Evolutionary conservation across 2,113 vertebrate genomes (phyloP), one percentile per base, ranked within the genome.

Genomic region (Datnioides undecimradiatus): DNA sequence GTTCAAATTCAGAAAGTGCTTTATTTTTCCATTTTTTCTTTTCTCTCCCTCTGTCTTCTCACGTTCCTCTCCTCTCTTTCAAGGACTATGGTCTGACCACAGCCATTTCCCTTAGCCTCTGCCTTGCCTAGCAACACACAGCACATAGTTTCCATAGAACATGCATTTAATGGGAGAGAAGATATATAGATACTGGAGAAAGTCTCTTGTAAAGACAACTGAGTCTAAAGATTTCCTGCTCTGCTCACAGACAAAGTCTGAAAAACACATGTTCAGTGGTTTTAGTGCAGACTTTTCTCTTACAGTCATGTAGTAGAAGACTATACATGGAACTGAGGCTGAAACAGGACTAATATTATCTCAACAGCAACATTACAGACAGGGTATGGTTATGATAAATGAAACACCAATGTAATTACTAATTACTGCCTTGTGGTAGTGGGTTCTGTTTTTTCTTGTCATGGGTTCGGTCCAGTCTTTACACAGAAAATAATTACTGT

Each of bases 141-240:
- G 90, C 88, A 70, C 92, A 93, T 91, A 93, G 79, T 94, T 93
- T 92, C 93, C 93, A 92, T 80, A 86, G 83, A 94, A 90, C 88
- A 87, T 82, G 84, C 74, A 69, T 90, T 91, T 88, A 90, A 88
- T 74, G 72, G 87, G 87, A 76, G 63, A 76, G 78, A 86, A 81
- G 87, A 91, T 92, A 92, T 90, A 93, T 86, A 91, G 89, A 92
- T 87, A 83, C 76, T 82, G 80, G 62, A 79, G 85, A 89, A 86
- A 90, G 83, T 74, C 75, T 90, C 82, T 83, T 77, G 74, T 90
- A 80, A 90, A 90, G 79, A 83, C 76, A 57, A 79, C 69, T 78
- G 51, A 25, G 65, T 82, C 69, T 55, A 43, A 88, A 82, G 87
- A 72, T 73, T 74, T 80, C 65, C 76, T 71, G 64, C 57, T 67